Conservation (phyloP, 2,113 vertebrate species). For the Python bivittatus region DNA sequence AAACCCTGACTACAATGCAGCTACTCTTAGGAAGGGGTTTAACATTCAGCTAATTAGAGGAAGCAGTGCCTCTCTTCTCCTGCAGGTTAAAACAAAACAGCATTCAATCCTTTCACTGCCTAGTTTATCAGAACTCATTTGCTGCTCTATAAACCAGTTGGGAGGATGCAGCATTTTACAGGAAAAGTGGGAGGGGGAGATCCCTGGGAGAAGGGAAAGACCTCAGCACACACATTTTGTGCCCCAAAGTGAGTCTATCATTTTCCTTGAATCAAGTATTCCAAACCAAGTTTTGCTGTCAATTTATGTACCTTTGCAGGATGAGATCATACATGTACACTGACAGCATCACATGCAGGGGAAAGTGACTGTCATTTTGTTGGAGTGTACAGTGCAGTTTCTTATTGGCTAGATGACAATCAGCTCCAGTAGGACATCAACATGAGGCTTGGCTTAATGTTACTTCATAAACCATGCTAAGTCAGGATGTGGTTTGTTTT, state of each 20-base stretch:
- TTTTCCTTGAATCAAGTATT: not conserved
- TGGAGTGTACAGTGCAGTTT: not conserved
- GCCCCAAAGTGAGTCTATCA: not conserved
- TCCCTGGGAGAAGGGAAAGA: rapidly evolving
- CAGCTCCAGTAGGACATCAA: not conserved
- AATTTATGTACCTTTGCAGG: not conserved
- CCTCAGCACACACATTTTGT: not conserved
- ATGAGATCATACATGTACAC: not conserved
- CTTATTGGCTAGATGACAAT: not conserved
- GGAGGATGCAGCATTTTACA: not conserved
- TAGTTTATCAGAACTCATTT: slow-evolving; percentile 6
- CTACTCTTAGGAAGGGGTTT: slow-evolving; percentile 45
- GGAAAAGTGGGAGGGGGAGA: not conserved
- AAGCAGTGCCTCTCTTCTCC: slow-evolving; percentile 41
- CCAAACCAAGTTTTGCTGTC: not conserved
- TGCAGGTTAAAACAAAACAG: slow-evolving; percentile 28
- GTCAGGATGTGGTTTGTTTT: not conserved
- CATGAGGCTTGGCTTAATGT: not conserved
- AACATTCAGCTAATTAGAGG: slow-evolving; percentile 56
- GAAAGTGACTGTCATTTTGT: not conserved
- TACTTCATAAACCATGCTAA: not conserved
- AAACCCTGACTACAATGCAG: slow-evolving; percentile 65
- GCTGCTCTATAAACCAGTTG: not conserved
- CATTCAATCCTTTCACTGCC: slow-evolving; percentile 10
- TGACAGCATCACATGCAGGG: not conserved